phyloP scores from a whole-genome alignment of 53 echinoderm and acorn worm species.

The Astropecten irregularis region DNA sequence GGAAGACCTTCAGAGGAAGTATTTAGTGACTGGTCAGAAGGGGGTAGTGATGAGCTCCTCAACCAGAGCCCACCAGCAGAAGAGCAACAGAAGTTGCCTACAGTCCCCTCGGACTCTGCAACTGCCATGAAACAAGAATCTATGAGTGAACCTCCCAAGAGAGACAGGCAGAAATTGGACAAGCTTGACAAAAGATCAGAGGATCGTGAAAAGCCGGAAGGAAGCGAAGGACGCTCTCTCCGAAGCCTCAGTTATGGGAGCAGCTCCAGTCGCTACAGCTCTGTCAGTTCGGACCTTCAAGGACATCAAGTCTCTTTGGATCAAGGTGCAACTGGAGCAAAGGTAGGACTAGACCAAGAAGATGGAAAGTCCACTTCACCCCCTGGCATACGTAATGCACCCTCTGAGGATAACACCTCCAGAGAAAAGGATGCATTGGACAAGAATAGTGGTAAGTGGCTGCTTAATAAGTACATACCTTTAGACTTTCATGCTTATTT shows the following conservation, averaged over 20 bases:
- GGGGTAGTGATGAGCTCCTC: constrained; percentile 64
- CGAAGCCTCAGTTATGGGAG: constrained; percentile 70
- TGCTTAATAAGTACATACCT: no score
- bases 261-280: constrained; percentile 73
- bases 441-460: neutral
- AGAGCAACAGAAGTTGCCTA: neutral
- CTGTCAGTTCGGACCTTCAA: constrained; percentile 58
- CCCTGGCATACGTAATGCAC: neutral
- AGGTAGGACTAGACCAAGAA: constrained; percentile 8
- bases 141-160: neutral
- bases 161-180: constrained; percentile 17
- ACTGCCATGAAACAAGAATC: neutral
- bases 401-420: neutral
- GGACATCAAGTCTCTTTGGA: neutral
- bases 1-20: constrained; percentile 44
- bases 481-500: no score
- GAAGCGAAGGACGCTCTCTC: constrained; percentile 49
- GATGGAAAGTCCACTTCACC: neutral
- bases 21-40: constrained; percentile 77
- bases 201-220: constrained; percentile 12
- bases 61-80: constrained; percentile 49
- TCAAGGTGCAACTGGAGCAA: neutral
- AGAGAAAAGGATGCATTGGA: neutral
- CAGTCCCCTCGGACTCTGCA: neutral
- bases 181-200: constrained; percentile 15